Evolutionary conservation across 2,113 vertebrate species (phyloP), one percentile per base, ranked within the genome.

Genomic region (Neogobius melanostomus): DNA sequence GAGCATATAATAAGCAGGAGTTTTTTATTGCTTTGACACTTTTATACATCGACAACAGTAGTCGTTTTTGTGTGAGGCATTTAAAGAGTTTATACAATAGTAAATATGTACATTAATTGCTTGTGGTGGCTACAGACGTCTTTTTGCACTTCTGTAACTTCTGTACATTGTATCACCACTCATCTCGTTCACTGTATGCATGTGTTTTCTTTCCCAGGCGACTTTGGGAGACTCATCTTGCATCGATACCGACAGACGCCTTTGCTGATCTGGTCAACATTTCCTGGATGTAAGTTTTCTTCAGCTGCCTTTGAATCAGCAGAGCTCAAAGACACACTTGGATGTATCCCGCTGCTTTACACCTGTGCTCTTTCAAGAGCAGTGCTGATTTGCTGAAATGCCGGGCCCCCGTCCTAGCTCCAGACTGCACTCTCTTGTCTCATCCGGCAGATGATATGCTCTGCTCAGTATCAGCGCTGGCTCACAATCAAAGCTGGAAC

Each of bases 201-300:
- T 36, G 43, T 3, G 17, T 15, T 43, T 59, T 65, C 42, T 60
- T 49, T 68, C 64, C 61, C 82, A 99, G 98, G 88, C 95, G 94
- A 71, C 91, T 99, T 82, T 89, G 92, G 81, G 98, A 99, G 89
- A 98, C 98, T 36, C 90, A 89, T 46, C 90, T 99, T 75, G 89
- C 87, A 66, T 93, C 91, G 8, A 88, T 99, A 68, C 94, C 94
- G 60, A 86, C 91, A 61, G 91, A 84, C 0, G 95, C 94, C 14
- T 99, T 99, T 73, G 90, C 93, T 79, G 91, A 89, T 85, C 88
- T 98, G 80, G 91, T 93, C 83, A 99, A 99, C 91, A 95, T 99
- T 84, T 96, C 97, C 74, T 93, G 92, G 66, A 97, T 99, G 98
- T 99, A 92, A 97, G 98, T 97, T 71, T 62, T 61, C 21, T 14